A percentile compares a stretch with the other conserved stretches of the same genome.
phyloP scores from a whole-genome alignment of 1,140 invertebrate species.

The Aphaenogaster rudis region DNA sequence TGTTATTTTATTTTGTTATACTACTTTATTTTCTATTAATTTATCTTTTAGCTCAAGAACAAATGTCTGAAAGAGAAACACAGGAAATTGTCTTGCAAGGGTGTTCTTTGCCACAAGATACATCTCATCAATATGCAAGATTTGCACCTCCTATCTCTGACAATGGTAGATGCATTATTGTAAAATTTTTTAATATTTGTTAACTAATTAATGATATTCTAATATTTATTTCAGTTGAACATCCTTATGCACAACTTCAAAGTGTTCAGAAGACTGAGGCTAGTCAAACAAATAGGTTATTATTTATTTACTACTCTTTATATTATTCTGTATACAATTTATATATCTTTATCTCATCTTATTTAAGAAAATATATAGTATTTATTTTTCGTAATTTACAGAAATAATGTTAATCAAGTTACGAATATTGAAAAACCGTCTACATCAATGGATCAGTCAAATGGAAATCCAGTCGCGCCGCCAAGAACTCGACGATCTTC shows the following conservation, averaged over 20 bases:
- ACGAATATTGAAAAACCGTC: constrained; percentile 75
- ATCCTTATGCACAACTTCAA: constrained; percentile 91
- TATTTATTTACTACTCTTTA: constrained; percentile 1
- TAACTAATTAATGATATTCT: not conserved
- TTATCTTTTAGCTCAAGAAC: constrained; percentile 75
- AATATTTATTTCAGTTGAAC: constrained; percentile 86
- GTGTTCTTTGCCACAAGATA: constrained; percentile 88
- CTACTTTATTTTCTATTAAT: not conserved
- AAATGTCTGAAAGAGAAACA: constrained; percentile 82
- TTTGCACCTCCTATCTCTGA: constrained; percentile 86
- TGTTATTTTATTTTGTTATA: not conserved
- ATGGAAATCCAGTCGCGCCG: constrained; percentile 84
- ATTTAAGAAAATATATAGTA: not conserved
- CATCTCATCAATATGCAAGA: constrained; percentile 89
- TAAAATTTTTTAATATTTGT: not conserved
- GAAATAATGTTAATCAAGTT: constrained; percentile 74
- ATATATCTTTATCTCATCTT: not conserved
- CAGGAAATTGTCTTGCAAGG: constrained; percentile 88
- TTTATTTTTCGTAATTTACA: constrained; percentile 37
- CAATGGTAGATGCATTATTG: constrained; percentile 71
- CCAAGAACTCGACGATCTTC: constrained; percentile 87
- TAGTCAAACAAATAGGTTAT: constrained; percentile 80
- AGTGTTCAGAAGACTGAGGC: constrained; percentile 83
- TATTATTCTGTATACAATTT: not conserved
- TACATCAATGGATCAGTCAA: constrained; percentile 65